Conservation (phyloP, 2,888 invertebrate genomes). For the Xanthorhoe spadicearia region DNA sequence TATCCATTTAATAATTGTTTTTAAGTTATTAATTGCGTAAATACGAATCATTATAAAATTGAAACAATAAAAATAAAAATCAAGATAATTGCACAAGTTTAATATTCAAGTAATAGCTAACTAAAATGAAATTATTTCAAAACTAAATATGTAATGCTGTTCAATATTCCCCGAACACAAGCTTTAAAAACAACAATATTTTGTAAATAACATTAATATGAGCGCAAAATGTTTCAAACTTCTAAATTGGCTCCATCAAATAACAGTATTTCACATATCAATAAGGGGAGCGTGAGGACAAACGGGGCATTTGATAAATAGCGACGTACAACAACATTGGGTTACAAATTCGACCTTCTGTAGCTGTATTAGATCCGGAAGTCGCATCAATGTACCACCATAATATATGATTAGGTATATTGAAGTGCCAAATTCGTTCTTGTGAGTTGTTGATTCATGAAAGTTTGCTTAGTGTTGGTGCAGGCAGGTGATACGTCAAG, state of each 20-base stretch:
- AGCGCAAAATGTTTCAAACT: constrained; percentile 29
- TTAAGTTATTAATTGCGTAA: not conserved
- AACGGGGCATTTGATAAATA: constrained; percentile 66
- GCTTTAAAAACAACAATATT: constrained; percentile 27
- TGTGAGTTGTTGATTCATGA: constrained; percentile 37
- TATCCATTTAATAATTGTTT: not conserved
- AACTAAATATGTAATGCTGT: not conserved
- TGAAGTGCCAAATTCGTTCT: constrained; percentile 29
- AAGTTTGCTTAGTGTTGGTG: constrained; percentile 39
- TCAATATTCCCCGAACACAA: constrained; percentile 2
- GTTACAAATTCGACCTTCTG: constrained; percentile 68
- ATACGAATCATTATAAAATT: not conserved
- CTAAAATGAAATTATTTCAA: not conserved
- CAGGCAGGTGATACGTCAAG: constrained; percentile 42
- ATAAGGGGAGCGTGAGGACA: constrained; percentile 52
- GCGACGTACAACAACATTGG: constrained; percentile 64
- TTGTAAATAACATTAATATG: constrained; percentile 25
- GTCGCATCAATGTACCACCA: constrained; percentile 52
- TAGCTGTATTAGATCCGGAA: constrained; percentile 59
- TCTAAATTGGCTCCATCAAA: constrained; percentile 43
- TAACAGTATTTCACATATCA: constrained; percentile 47
- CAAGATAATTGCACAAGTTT: not conserved
- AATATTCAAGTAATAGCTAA: not conserved
- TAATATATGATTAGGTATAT: constrained; percentile 26
- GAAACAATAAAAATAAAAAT: not conserved